Conservation (phyloP, 2,888 invertebrate genomes). For the Harpagoxenus sublaevis region DNA sequence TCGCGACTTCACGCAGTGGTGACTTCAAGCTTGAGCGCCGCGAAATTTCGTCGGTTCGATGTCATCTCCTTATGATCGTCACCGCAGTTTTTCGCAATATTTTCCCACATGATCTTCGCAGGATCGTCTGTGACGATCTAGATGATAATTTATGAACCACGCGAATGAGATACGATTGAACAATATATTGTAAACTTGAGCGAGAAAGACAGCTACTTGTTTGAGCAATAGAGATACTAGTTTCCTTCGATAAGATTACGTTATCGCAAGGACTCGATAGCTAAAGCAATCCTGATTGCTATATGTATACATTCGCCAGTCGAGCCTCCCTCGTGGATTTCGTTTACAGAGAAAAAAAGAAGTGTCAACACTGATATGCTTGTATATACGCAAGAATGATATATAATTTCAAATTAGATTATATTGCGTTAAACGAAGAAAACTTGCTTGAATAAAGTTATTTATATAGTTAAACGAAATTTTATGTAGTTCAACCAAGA, state of each 20-base stretch:
- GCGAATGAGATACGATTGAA: constrained; percentile 5
- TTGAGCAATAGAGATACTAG: background rate
- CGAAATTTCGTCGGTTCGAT: background rate
- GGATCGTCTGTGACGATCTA: background rate
- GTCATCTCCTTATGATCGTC: background rate
- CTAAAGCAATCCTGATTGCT: background rate
- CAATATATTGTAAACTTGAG: background rate
- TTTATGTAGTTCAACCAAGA: too few species aligned
- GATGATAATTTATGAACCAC: background rate
- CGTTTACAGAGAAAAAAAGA: too few species aligned
- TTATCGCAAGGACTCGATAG: constrained; percentile 8
- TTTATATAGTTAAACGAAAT: too few species aligned
- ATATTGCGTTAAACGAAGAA: too few species aligned
- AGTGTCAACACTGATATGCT: too few species aligned
- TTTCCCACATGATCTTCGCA: background rate
- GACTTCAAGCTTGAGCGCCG: background rate
- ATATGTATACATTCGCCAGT: background rate
- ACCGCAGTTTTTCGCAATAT: background rate
- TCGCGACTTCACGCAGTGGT: background rate
- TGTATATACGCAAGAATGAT: too few species aligned
- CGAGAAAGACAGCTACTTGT: background rate
- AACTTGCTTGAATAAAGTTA: too few species aligned
- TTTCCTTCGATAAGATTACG: constrained; percentile 19
- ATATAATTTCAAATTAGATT: too few species aligned
- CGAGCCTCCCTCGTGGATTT: background rate